A percentile compares a stretch with the other conserved stretches of the same genome.
These are phyloP conservation scores for Petroica traversi DNA, from an alignment of 2,113 vertebrate genomes.

Conservation along the genomic window DNA sequence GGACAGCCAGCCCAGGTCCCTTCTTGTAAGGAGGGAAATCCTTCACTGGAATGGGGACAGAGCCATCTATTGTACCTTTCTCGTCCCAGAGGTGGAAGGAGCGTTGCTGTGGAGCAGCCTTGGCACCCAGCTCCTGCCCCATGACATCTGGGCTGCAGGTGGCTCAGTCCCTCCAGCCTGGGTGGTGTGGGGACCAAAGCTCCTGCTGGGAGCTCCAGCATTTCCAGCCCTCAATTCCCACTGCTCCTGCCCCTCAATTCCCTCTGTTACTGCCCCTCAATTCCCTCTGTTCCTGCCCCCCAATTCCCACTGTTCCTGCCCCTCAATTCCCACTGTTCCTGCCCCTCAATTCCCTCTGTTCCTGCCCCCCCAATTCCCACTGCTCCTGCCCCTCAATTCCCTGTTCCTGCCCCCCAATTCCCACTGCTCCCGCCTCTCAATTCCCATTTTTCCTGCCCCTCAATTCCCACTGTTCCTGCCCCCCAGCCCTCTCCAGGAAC, in stretches of 20 bases:
- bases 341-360: not conserved
- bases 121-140: fast-evolving
- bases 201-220: not conserved
- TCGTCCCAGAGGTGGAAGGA: not conserved
- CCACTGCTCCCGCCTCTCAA: not conserved
- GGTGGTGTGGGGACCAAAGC: not conserved
- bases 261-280: not conserved
- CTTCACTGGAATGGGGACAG: not conserved
- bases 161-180: not conserved
- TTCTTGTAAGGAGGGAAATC: not conserved
- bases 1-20: not conserved
- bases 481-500: not conserved
- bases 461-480: not conserved
- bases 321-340: not conserved
- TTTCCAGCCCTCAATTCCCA: fast-evolving
- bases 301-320: not conserved
- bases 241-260: not conserved
- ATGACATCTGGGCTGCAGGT: fast-evolving
- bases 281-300: not conserved
- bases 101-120: not conserved
- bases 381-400: not conserved
- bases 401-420: too few species aligned
- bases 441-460: not conserved
- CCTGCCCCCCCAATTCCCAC: not conserved
- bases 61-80: not conserved